Evolutionary conservation across 35 echinoderm and acorn worm genomes (phyloP), one percentile per base, ranked within the genome.

Genomic region (Anneissia japonica): DNA sequence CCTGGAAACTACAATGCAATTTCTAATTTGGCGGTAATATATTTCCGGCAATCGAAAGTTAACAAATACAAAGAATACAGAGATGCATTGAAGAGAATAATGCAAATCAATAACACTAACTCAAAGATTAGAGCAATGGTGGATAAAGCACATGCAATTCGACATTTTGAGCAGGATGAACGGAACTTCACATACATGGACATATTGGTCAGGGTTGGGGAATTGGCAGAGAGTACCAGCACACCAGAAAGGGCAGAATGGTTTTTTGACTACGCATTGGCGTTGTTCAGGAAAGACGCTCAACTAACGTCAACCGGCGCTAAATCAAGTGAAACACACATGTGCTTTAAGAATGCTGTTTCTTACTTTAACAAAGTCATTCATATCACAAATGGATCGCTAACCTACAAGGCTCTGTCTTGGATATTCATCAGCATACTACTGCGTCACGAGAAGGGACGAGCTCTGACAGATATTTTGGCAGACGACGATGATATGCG

Each of bases 351-450:
- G 14, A 89, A 97, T 32, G 95, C 91, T 13, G 74, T 79, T 26
- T 34, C 75, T 9, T 88, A 79, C 82, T 88, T 97, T 30, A 55
- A 85, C 30, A 41, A 78, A 21, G 95, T 97, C 2, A 97, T 83
- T n/a, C 31, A 77, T 35, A 83, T 91, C 3, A 38, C 81, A 33
- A 86, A 85, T 51, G 81, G 55, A 13, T 26, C 74, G 19, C 37
- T 36, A 37, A 77, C 55, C 34, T 81, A 91, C 46, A 40, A 72
- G 14, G 88, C 91, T 32, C 40, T 93, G 21, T 81, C 95, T 17
- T 97, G 95, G 95, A 86, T 91, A 3, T 93, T 91, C 37, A 55
- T 97, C 3, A 91, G 95, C 33, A 85, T 90, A 34, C 75, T 97
- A 45, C 74, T 97, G 2, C 88, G 46, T 56, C 75, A 84, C 29